Evolutionary conservation across 2,888 invertebrate genomes (phyloP).

Genomic region (Melipona bicolor): DNA sequence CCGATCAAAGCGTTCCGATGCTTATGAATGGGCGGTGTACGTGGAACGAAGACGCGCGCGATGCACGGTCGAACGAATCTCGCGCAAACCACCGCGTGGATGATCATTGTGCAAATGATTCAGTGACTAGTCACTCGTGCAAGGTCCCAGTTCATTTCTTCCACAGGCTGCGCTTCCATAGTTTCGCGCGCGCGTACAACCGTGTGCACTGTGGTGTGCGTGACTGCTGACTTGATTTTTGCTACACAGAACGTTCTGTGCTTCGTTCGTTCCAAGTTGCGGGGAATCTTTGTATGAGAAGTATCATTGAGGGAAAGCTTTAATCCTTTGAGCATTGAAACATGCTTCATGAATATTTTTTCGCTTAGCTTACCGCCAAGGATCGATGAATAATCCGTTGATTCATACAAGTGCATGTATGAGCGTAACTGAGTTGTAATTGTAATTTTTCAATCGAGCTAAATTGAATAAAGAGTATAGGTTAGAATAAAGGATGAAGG

Average conservation of each 20-base stretch:
- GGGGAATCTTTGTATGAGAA: background rate
- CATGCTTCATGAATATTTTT: no score
- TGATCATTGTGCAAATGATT: constrained; percentile 66
- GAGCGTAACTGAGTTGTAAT: no score
- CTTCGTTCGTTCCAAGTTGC: no score
- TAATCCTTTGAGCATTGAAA: no score
- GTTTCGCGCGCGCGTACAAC: background rate
- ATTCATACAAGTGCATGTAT: no score
- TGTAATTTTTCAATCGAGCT: no score
- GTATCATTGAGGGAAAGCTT: no score
- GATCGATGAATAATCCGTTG: no score
- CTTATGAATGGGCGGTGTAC: background rate
- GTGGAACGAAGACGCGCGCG: constrained; percentile 1
- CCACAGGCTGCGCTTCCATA: constrained; percentile 1
- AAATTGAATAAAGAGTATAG: no score
- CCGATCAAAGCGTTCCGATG: background rate
- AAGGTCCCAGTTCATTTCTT: constrained; percentile 56
- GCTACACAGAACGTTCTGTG: background rate
- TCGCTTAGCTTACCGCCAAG: no score
- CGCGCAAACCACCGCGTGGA: constrained; percentile 44
- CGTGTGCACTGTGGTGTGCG: background rate
- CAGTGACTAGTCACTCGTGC: constrained; percentile 66
- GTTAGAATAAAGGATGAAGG: no score
- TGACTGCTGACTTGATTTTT: constrained; percentile 14
- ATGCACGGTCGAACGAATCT: constrained; percentile 20